These are phyloP conservation scores for Choristoneura fumiferana DNA, from an alignment of 1,140 invertebrate genomes.

Conservation along the genomic window DNA sequence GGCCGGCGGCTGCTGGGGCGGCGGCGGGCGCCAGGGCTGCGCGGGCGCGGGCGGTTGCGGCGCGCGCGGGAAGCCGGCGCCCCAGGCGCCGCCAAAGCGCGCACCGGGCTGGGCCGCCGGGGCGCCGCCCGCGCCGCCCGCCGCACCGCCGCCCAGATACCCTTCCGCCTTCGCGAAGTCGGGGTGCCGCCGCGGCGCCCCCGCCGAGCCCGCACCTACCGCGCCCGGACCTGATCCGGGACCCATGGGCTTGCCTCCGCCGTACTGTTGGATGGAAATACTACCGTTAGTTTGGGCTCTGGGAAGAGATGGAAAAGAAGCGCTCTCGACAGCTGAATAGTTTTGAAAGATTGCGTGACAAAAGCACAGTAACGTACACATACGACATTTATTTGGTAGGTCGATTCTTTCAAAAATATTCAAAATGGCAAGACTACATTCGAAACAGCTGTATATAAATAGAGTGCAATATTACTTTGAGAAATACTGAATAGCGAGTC, in stretches of 20 bases:
- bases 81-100: conserved; percentile 52
- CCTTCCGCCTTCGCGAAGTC: conserved; percentile 90
- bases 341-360: not conserved
- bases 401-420: not conserved
- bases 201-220: conserved; percentile 64
- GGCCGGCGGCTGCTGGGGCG: conserved; percentile 42
- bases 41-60: conserved; percentile 42
- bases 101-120: conserved; percentile 34
- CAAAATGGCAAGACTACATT: too few species aligned
- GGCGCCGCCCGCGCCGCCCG: conserved; percentile 31
- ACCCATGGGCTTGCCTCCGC: conserved; percentile 41
- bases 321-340: not conserved
- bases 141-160: conserved; percentile 70
- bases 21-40: conserved; percentile 53
- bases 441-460: not conserved
- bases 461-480: too few species aligned
- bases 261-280: conserved; percentile 45
- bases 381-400: too few species aligned
- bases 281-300: too few species aligned
- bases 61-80: conserved; percentile 47
- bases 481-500: too few species aligned
- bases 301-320: too few species aligned
- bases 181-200: conserved; percentile 88
- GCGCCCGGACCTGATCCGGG: not conserved
- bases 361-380: too few species aligned